These are phyloP conservation scores for Indri indri DNA, from an alignment of 2,113 vertebrate genomes.

Conservation along the genomic window DNA sequence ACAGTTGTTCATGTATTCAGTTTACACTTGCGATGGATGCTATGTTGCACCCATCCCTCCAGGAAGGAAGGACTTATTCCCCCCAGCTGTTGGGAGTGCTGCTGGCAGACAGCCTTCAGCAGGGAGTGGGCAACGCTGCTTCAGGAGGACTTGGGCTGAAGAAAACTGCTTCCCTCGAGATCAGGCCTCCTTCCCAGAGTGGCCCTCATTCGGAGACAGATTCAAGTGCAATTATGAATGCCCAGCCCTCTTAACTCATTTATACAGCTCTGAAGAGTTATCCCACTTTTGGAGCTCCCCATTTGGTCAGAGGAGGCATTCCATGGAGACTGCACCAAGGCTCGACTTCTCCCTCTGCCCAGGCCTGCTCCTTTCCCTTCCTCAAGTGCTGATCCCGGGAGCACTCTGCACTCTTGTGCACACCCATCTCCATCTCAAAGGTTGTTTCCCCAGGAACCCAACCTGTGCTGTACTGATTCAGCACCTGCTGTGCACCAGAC, in stretches of 20 bases:
- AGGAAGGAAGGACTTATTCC: background rate
- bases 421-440: background rate
- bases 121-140: background rate
- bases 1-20: background rate
- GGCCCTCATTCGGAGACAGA: background rate
- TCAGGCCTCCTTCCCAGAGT: background rate
- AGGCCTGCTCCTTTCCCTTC: background rate
- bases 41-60: background rate
- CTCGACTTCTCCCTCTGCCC: background rate
- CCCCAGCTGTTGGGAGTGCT: background rate
- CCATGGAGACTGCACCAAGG: background rate
- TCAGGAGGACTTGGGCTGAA: background rate
- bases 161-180: background rate
- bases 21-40: background rate
- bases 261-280: background rate
- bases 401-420: background rate
- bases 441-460: background rate
- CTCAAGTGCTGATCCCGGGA: background rate
- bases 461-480: background rate
- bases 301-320: background rate
- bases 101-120: background rate
- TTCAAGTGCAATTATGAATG: background rate
- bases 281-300: background rate
- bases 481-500: background rate
- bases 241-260: background rate